Evolutionary conservation across 2,797 vertebrate species (phyloP), one percentile per base, ranked within the genome.

Genomic region (Aeoliscus strigatus): DNA sequence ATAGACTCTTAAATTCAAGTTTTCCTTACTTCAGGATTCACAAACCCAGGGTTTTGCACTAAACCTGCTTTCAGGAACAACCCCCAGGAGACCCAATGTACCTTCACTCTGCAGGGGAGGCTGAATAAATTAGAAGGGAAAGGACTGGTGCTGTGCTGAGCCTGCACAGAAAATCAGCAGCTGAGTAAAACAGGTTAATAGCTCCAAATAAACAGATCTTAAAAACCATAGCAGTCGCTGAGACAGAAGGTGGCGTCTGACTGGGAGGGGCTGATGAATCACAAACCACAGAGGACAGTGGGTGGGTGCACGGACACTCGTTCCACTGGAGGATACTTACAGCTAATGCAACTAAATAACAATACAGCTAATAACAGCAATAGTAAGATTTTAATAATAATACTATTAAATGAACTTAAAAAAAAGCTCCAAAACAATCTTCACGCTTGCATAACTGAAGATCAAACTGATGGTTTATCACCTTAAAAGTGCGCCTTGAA

Each of bases 371-470:
- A 72, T 52, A 68, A 79, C 66, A 69, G 60, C 58, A 64, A 73
- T 41, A 67, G 44, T 40, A 68, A 66, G 61, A 68, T 66, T n/a
- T n/a, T n/a, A n/a, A 26, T 56, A 29, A 60, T 57, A 64, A 75
- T 60, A 74, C 66, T 39, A 65, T 52, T 33, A 68, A 56, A 45
- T 10, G 8, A 11, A 29, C 55, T 18, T 21, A 30, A 38, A 54
- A 66, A 64, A 63, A 62, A 54, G 30, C 51, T 60, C 41, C 30
- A 60, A 70, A 80, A 62, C 27, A 56, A 75, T 41, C 51, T 34
- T 62, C 40, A 71, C 58, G 38, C 65, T 60, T 81, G 77, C 70
- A 79, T 68, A 79, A 79, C 65, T 54, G 44, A 79, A 70, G 56
- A 75, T 60, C 67, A 50, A 75, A 70, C 28, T 59, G 42, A 74